A percentile compares a stretch with the other conserved stretches of the same genome.
phyloP scores from a whole-genome alignment of 2,113 vertebrate genomes.

The Silurus glanis region DNA sequence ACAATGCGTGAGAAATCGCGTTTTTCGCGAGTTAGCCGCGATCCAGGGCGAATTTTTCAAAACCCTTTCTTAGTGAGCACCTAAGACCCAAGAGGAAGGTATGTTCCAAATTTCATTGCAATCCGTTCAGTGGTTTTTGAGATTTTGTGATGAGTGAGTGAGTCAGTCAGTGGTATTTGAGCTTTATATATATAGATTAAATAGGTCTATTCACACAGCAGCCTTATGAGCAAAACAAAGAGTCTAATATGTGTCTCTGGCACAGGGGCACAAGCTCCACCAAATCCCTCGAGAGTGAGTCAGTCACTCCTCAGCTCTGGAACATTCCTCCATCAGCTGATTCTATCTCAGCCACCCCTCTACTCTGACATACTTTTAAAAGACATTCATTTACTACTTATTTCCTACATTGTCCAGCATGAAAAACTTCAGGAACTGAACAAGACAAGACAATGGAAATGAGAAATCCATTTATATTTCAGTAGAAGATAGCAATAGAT shows the following conservation, averaged over 20 bases:
- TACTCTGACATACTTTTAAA: slow-evolving; percentile 17
- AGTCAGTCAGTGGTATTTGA: too few species aligned
- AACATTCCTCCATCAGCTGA: slow-evolving; percentile 40
- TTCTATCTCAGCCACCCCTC: background rate
- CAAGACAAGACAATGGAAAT: background rate
- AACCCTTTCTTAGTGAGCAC: too few species aligned
- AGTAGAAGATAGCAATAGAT: background rate
- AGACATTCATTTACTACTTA: slow-evolving; percentile 14
- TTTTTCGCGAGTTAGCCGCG: too few species aligned
- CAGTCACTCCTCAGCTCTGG: slow-evolving; percentile 4
- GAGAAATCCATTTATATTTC: background rate
- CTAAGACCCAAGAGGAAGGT: too few species aligned
- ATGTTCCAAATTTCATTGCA: too few species aligned
- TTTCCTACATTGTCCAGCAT: background rate
- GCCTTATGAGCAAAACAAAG: slow-evolving; percentile 27
- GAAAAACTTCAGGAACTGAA: background rate
- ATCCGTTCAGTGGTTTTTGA: too few species aligned
- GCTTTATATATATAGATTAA: too few species aligned
- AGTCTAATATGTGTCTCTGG: slow-evolving; percentile 35
- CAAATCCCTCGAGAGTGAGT: slow-evolving; percentile 24
- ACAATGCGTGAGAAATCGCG: too few species aligned
- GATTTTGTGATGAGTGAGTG: too few species aligned
- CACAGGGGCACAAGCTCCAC: slow-evolving; percentile 11
- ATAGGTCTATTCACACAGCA: slow-evolving; percentile 19
- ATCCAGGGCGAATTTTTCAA: too few species aligned